Evolutionary conservation across 1,140 invertebrate genomes (phyloP).

Genomic region (Harpegnathos saltator): DNA sequence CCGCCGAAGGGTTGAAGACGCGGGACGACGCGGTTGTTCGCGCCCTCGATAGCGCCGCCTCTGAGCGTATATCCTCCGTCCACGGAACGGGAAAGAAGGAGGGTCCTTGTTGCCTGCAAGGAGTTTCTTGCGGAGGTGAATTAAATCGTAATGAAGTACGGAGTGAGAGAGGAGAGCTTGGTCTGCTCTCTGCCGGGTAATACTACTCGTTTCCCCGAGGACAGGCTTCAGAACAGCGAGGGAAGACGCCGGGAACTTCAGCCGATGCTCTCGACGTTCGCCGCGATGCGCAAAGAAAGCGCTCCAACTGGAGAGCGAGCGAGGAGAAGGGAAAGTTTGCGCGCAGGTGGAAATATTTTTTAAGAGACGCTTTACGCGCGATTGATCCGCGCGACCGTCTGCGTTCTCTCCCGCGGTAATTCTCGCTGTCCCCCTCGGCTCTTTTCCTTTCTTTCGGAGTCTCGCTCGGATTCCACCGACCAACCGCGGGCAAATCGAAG

Average conservation of each 20-base stretch:
- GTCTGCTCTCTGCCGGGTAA: background rate
- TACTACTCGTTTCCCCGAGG: slow-evolving; percentile 25
- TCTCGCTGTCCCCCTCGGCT: background rate
- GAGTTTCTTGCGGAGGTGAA: slow-evolving; percentile 72
- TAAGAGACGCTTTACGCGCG: slow-evolving; percentile 38
- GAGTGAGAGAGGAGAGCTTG: slow-evolving; percentile 56
- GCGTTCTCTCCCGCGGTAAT: slow-evolving; percentile 38
- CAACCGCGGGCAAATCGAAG: too few relatives aligned
- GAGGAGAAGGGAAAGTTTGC: slow-evolving; percentile 48
- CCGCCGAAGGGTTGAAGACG: background rate
- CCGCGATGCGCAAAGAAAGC: slow-evolving; percentile 32
- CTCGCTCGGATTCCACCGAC: background rate
- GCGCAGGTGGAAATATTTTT: slow-evolving; percentile 51
- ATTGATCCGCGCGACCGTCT: slow-evolving; percentile 51
- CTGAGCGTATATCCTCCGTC: slow-evolving; percentile 33
- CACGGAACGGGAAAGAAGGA: slow-evolving; percentile 8
- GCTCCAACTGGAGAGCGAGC: slow-evolving; percentile 21
- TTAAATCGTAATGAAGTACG: slow-evolving; percentile 77
- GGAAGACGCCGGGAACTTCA: slow-evolving; percentile 22
- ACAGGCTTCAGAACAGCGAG: slow-evolving; percentile 19
- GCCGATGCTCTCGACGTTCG: background rate
- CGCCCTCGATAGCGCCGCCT: background rate
- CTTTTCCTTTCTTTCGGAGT: background rate
- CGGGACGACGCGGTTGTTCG: too few relatives aligned
- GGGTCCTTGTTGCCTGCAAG: slow-evolving; percentile 36